phyloP scores from a whole-genome alignment of 2,113 vertebrate genomes.

The Chroicocephalus ridibundus region DNA sequence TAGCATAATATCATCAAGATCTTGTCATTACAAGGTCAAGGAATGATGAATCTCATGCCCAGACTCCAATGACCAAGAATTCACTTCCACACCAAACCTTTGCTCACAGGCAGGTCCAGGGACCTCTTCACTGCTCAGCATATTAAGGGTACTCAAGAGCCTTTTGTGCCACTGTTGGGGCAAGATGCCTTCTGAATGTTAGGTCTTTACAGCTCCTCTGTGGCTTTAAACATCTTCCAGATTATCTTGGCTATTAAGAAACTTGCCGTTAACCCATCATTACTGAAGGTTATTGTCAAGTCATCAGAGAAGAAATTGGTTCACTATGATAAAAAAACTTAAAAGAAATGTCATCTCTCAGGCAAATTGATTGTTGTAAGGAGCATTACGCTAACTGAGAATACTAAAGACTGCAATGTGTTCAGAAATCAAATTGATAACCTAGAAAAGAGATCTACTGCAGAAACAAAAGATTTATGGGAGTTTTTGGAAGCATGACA shows the following conservation, averaged over 20 bases:
- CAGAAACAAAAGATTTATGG: conserved; percentile 43
- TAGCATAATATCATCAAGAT: not conserved
- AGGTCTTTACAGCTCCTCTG: not conserved
- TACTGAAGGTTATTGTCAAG: not conserved
- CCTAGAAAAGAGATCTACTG: conserved; percentile 27
- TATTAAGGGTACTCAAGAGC: not conserved
- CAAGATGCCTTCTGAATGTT: rapidly evolving
- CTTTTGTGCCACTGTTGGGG: not conserved
- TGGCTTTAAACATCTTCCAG: not conserved
- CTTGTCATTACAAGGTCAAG: not conserved
- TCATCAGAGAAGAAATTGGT: not conserved
- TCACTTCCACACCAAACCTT: not conserved
- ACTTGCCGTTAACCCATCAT: not conserved
- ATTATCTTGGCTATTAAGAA: not conserved
- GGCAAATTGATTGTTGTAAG: conserved; percentile 15
- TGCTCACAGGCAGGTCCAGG: not conserved
- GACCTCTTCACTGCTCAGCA: not conserved
- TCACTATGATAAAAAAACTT: not conserved
- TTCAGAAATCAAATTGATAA: conserved; percentile 55
- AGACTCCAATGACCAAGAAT: not conserved
- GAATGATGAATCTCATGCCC: not conserved
- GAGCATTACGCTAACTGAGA: not conserved
- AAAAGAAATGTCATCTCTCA: not conserved
- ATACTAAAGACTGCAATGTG: not conserved
- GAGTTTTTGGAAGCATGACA: not conserved